A percentile compares a stretch with the other conserved stretches of the same genome.
These are phyloP conservation scores for Parascotia fuliginaria DNA, from an alignment of 2,888 invertebrate genomes.

Conservation along the genomic window DNA sequence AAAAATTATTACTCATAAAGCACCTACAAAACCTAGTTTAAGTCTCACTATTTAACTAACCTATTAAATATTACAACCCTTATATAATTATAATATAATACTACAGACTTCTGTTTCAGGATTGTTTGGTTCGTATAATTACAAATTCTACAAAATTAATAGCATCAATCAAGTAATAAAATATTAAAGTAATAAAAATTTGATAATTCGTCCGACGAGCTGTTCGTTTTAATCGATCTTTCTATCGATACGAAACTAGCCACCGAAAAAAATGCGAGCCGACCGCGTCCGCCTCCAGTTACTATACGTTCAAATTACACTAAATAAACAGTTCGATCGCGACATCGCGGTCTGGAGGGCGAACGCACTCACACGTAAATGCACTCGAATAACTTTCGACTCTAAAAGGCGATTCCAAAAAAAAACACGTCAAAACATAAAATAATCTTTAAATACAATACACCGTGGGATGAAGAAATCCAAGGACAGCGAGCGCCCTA, in stretches of 20 bases:
- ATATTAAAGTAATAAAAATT: conserved; percentile 23
- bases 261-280: conserved; percentile 24
- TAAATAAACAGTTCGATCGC: conserved; percentile 4
- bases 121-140: conserved; percentile 50
- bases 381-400: conserved; percentile 61
- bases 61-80: conserved; percentile 70
- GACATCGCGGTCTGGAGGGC: conserved; percentile 1
- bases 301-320: conserved; percentile 4
- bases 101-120: conserved; percentile 62
- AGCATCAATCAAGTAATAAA: conserved; percentile 37
- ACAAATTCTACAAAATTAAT: conserved; percentile 37
- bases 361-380: conserved; percentile 64
- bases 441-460: conserved; percentile 52
- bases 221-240: conserved; percentile 22
- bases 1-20: conserved; percentile 60
- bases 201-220: conserved; percentile 36
- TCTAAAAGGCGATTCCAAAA: conserved; percentile 60
- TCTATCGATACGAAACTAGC: conserved; percentile 11
- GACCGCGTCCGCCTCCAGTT: conserved; percentile 10
- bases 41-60: conserved; percentile 71
- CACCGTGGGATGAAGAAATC: conserved; percentile 34
- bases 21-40: conserved; percentile 67
- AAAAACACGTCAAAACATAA: conserved; percentile 68
- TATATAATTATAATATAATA: conserved; percentile 65
- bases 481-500: conserved; percentile 43